Conservation (phyloP, 2,113 vertebrate species). For the Lycocorax pyrrhopterus region DNA sequence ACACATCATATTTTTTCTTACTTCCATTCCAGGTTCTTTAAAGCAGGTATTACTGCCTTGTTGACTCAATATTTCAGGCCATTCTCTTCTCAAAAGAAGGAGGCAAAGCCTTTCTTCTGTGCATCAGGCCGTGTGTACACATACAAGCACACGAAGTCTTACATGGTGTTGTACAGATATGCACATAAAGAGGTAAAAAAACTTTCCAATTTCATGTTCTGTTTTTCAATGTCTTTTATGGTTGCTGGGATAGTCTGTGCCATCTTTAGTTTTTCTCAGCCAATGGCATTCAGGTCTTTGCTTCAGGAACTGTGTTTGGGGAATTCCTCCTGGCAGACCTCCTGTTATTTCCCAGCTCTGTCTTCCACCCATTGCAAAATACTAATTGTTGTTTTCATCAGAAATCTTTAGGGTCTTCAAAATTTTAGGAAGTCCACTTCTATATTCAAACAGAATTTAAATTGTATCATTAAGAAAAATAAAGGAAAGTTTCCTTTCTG, state of each 20-base stretch:
- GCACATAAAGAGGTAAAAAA: not conserved
- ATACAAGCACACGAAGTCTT: not conserved
- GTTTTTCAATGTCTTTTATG: not conserved
- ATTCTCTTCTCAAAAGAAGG: not conserved
- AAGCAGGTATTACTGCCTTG: not conserved
- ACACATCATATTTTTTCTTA: not conserved
- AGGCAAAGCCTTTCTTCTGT: not conserved
- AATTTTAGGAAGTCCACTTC: not conserved
- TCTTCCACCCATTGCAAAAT: not conserved
- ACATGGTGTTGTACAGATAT: not conserved
- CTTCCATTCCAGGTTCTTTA: not conserved
- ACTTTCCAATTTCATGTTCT: not conserved
- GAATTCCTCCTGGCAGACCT: not conserved
- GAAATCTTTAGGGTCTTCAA: not conserved
- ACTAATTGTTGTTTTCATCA: not conserved
- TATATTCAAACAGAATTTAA: not conserved
- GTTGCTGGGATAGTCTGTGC: not conserved
- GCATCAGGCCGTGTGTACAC: not conserved
- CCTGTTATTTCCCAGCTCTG: not conserved
- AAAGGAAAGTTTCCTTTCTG: not conserved
- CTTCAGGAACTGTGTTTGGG: not conserved
- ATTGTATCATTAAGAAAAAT: not conserved
- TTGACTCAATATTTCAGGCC: not conserved
- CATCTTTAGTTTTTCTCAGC: not conserved
- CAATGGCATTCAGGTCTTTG: not conserved